Conservation (phyloP, 2,113 vertebrate species). For the Smithornis capensis region DNA sequence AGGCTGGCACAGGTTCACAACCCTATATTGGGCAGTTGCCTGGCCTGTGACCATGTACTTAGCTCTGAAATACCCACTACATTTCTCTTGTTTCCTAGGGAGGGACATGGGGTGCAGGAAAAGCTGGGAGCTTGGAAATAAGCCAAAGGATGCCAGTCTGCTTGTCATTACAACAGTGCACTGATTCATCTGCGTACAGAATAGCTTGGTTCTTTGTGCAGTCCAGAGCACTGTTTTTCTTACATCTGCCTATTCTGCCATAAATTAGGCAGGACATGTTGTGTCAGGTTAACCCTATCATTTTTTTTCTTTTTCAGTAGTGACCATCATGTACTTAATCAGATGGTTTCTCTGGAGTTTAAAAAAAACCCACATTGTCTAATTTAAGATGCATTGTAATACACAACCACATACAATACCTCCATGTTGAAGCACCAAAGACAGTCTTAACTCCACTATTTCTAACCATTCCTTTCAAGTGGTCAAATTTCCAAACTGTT, state of each 20-base stretch:
- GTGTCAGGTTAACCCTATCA: not conserved
- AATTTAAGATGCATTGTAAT: not conserved
- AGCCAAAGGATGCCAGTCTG: not conserved
- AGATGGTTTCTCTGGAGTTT: not conserved
- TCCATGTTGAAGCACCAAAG: not conserved
- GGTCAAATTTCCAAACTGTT: not conserved
- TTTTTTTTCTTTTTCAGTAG: not conserved
- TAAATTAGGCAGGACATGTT: not conserved
- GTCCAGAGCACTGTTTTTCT: not conserved
- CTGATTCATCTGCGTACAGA: not conserved
- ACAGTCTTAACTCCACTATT: not conserved
- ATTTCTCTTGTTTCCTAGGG: not conserved
- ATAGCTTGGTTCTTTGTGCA: not conserved
- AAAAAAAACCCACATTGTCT: not conserved
- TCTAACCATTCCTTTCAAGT: not conserved
- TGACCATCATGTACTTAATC: not conserved
- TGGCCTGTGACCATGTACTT: not conserved
- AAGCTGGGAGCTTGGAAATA: not conserved
- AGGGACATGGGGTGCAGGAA: not conserved
- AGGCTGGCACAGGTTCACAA: not conserved
- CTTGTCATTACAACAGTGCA: not conserved
- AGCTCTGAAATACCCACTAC: not conserved
- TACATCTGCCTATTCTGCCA: not conserved
- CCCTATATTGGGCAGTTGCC: not conserved
- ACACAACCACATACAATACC: not conserved